Base-by-base conservation (phyloP, 2,888 invertebrate species). In the Cacoxenus indagator region DNA sequence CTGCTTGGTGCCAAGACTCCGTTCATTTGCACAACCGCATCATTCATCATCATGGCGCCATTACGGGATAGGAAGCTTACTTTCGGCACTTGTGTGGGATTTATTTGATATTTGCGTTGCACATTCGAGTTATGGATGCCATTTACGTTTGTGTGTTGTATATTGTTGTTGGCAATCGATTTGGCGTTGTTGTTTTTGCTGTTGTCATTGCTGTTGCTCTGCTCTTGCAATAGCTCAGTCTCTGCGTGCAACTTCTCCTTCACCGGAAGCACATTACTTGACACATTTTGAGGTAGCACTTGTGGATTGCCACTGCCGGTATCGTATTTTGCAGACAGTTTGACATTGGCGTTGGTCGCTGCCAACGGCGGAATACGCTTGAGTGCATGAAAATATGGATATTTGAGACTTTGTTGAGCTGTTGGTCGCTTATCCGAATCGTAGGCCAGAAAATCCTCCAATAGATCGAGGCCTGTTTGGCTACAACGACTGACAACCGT, bases 391-490 rank as follows among this genome's bases (percentile, higher is more conserved):
- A 88, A 88, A 77, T 88, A 88, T 0, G 89, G 87, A 77, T 90
- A 94, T 91, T 95, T 92, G n/a, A 96, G 90, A 8, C 95, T 93
- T 82, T 95, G 93, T 76, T 94, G 95, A 0, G 98, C 97, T 0
- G 95, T 95, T 1, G 99, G 99, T 76, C 99, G 91, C 83, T 95
- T 94, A 62, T 93, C 91, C 0, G 99, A 98, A 87, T 97, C 96
- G 93, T 98, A 99, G 73, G 93, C 91, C 78, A 99, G 89, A 90
- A 98, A 91, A 74, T 96, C 94, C 78, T 93, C 92, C 85, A 99
- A 92, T 67, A 99, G 89, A 77, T 93, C 92, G 64, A 98, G 90
- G 2, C 95, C 97, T 51, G 96, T 93, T 68, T 91, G 90, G 84
- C 95, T 93, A 17, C 95, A 97, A 82, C 95, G 93, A 0, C 94